These are phyloP conservation scores for Macrotis lagotis DNA, from an alignment of 2,113 vertebrate genomes.

Conservation along the genomic window DNA sequence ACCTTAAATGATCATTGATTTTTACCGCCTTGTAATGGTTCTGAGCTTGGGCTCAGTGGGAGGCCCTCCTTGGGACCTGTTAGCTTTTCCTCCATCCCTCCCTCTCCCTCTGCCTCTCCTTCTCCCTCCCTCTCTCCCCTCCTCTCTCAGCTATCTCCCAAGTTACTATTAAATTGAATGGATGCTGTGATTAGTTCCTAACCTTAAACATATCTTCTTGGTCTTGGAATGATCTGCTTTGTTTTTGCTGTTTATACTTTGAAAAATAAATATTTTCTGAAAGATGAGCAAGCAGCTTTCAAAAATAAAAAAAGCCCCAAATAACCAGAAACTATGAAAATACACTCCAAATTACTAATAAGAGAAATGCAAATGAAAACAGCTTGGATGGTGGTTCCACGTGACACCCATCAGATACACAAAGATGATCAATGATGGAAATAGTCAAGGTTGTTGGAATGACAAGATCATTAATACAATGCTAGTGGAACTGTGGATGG, in stretches of 20 bases:
- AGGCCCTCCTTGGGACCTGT: conserved; percentile 12
- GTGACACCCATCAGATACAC: neutral
- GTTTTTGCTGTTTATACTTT: neutral
- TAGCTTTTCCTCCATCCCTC: neutral
- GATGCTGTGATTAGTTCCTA: conserved; percentile 32
- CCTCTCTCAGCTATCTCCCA: neutral
- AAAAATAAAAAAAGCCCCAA: neutral
- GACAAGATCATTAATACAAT: neutral
- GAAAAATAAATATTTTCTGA: neutral
- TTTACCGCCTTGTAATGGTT: neutral
- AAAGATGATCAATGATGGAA: neutral
- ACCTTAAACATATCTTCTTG: conserved; percentile 46
- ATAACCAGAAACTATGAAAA: neutral
- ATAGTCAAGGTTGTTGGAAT: neutral
- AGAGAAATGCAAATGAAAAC: neutral
- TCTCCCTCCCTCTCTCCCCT: neutral
- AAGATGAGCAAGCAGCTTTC: neutral
- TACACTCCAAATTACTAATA: neutral
- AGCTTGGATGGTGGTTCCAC: neutral
- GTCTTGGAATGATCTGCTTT: neutral
- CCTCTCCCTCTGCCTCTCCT: neutral
- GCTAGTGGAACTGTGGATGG: neutral
- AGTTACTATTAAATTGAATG: conserved; percentile 33
- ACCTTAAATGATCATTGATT: conserved; percentile 27
- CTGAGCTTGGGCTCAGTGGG: neutral